Percentiles rank a stretch among this genome's conserved stretches.
phyloP scores from a whole-genome alignment of 2,113 vertebrate species.

The Tonatia bakeri region DNA sequence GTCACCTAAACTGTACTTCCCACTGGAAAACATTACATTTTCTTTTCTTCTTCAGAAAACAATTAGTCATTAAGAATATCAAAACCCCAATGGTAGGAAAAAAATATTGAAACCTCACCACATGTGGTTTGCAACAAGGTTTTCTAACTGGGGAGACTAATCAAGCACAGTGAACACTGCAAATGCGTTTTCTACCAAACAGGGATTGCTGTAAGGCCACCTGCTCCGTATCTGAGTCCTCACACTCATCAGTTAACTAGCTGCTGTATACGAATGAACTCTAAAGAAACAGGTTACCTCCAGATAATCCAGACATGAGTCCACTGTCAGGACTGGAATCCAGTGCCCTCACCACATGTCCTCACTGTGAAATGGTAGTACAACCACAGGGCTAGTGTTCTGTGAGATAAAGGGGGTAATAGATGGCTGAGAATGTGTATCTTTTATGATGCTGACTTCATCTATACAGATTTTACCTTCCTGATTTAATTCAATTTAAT shows the following conservation, averaged over 20 bases:
- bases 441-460: not conserved
- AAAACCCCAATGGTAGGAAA: constrained; percentile 53
- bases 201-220: constrained; percentile 50
- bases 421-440: not conserved
- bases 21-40: constrained; percentile 55
- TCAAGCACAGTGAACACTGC: constrained; percentile 60
- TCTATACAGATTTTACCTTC: not conserved
- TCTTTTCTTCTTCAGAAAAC: constrained; percentile 63
- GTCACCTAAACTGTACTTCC: constrained; percentile 39
- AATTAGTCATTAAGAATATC: constrained; percentile 70
- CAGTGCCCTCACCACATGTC: not conserved
- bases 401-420: not conserved
- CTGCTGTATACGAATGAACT: constrained; percentile 41
- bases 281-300: constrained; percentile 44
- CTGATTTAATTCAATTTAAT: not conserved
- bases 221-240: constrained; percentile 12
- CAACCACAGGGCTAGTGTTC: not conserved
- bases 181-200: constrained; percentile 65
- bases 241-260: constrained; percentile 67
- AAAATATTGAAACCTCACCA: constrained; percentile 68
- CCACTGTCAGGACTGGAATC: not conserved
- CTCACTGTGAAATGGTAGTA: not conserved
- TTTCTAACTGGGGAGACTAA: constrained; percentile 63
- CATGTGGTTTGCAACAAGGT: constrained; percentile 60
- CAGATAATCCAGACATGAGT: constrained; percentile 43